Evolutionary conservation across 1,140 invertebrate genomes (phyloP).

Genomic region (Rhopalosiphum maidis): DNA sequence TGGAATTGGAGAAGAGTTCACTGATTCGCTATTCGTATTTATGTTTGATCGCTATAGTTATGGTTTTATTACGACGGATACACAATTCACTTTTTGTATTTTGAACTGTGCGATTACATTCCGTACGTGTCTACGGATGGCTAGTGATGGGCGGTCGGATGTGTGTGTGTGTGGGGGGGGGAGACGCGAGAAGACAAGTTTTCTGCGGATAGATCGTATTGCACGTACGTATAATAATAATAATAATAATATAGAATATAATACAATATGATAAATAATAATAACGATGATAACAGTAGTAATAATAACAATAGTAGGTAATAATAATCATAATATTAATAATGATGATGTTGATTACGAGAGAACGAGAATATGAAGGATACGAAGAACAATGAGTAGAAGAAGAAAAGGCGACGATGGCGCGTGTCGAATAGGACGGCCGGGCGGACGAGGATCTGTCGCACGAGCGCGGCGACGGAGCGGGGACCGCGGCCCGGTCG

Average conservation of each 20-base stretch:
- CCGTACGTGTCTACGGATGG: not conserved
- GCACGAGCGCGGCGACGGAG: not conserved
- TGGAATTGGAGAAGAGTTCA: not conserved
- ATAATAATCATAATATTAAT: not conserved
- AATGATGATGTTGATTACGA: not conserved
- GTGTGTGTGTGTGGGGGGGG: too few species aligned
- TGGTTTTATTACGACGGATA: not conserved
- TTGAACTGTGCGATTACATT: not conserved
- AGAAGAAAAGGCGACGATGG: not conserved
- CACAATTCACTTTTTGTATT: not conserved
- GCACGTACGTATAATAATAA: not conserved
- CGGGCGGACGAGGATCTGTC: not conserved
- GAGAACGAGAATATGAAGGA: not conserved
- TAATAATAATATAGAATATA: not conserved
- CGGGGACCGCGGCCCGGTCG: not conserved
- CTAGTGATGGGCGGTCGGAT: too few species aligned
- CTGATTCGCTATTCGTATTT: not conserved
- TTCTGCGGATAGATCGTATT: not conserved
- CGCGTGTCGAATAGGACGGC: not conserved
- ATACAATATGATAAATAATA: not conserved
- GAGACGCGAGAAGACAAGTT: not conserved
- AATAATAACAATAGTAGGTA: not conserved
- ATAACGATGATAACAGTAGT: not conserved
- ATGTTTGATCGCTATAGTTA: not conserved
- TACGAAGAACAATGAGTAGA: not conserved